phyloP scores from a whole-genome alignment of 2,888 invertebrate genomes.

The Pristionchus fissidentatus region DNA sequence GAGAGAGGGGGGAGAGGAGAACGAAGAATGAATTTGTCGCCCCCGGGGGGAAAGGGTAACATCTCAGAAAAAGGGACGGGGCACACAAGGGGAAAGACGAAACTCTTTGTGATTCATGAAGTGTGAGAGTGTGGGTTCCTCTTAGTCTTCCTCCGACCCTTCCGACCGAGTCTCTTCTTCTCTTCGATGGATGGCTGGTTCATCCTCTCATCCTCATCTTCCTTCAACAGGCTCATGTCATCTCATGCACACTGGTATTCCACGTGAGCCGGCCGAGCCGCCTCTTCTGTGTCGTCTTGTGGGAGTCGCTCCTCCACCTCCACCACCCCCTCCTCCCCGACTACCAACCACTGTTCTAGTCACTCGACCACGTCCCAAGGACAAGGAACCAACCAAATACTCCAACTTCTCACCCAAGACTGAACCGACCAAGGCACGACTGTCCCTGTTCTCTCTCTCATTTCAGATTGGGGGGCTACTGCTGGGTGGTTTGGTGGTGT shows the following conservation, averaged over 20 bases:
- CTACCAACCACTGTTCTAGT: conserved; percentile 59
- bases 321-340: conserved; percentile 60
- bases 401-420: conserved; percentile 47
- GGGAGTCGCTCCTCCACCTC: conserved; percentile 61
- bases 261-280: conserved; percentile 55
- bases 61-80: not conserved
- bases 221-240: conserved; percentile 15
- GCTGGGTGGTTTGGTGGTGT: conserved; percentile 5
- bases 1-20: conserved; percentile 21
- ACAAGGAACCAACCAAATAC: conserved; percentile 35
- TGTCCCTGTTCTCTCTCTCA: not conserved
- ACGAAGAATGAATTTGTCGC: conserved; percentile 32
- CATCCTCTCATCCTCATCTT: not conserved
- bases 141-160: not conserved
- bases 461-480: conserved; percentile 6
- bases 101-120: conserved; percentile 46
- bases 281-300: conserved; percentile 66
- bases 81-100: not conserved
- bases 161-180: conserved; percentile 36
- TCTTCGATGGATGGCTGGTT: conserved; percentile 27
- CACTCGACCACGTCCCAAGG: conserved; percentile 16
- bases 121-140: not conserved
- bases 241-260: conserved; percentile 33
- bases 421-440: conserved; percentile 34
- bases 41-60: conserved; percentile 38